phyloP scores from a whole-genome alignment of 1,140 invertebrate species.

The Schlechtendalia chinensis region DNA sequence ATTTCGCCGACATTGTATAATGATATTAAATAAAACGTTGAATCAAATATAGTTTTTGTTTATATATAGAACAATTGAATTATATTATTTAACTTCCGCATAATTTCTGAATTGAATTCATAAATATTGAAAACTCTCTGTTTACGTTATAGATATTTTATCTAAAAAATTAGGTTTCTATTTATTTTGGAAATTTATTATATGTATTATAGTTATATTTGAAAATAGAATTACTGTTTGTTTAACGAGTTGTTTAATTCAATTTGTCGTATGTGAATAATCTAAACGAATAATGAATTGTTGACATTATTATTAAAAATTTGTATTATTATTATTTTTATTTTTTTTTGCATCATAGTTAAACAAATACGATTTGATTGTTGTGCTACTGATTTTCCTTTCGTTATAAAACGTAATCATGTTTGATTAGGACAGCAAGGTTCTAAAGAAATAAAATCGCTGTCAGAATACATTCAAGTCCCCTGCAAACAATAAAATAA shows the following conservation, averaged over 20 bases:
- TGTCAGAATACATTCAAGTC: background rate
- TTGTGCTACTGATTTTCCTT: background rate
- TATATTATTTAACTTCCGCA: no score
- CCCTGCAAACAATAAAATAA: constrained; percentile 1
- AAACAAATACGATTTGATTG: constrained; percentile 4
- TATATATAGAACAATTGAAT: no score
- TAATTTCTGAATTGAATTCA: no score
- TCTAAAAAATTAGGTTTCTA: no score
- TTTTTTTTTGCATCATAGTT: background rate
- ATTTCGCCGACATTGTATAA: no score
- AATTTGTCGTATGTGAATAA: background rate
- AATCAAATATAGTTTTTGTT: no score
- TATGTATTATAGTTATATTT: no score
- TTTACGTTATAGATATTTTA: no score
- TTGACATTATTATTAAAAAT: background rate
- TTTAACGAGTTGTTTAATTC: background rate
- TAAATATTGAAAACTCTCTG: no score
- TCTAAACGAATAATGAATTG: background rate
- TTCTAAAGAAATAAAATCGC: constrained; percentile 22
- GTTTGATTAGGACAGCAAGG: constrained; percentile 24
- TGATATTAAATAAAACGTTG: no score
- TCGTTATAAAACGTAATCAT: constrained; percentile 17
- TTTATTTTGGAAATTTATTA: no score
- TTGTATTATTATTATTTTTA: no score
- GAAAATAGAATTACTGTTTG: background rate